Percentiles rank a stretch among this genome's conserved stretches.
phyloP scores from a whole-genome alignment of 1,140 invertebrate genomes.

The Acromyrmex charruanus region DNA sequence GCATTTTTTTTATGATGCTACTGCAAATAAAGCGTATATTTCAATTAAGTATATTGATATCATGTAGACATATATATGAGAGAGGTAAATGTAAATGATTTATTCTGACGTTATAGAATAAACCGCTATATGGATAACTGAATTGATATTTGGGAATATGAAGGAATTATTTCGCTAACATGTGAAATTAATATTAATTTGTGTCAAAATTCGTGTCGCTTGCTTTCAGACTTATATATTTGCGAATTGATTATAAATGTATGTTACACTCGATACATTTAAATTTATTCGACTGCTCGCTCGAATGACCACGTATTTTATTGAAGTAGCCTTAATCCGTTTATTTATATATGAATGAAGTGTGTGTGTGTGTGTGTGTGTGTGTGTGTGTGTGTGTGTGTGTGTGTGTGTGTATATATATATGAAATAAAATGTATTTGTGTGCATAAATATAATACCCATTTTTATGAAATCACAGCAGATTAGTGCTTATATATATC shows the following conservation, averaged over 20 bases:
- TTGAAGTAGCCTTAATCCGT: neutral
- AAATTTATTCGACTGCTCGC: neutral
- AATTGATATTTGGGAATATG: neutral
- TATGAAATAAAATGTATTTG: neutral
- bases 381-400: too few relatives aligned
- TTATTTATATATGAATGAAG: neutral
- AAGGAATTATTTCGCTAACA: neutral
- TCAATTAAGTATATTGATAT: constrained; percentile 15
- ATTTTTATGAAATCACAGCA: neutral
- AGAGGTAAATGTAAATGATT: neutral
- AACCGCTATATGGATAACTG: neutral
- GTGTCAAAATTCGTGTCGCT: neutral
- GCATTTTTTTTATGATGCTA: neutral
- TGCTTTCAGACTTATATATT: neutral
- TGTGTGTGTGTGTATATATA: too few relatives aligned
- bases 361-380: neutral
- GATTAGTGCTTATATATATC: neutral
- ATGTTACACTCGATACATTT: neutral
- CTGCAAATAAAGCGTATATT: neutral
- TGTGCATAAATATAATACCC: neutral
- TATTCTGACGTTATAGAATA: neutral
- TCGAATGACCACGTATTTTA: neutral
- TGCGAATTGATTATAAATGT: constrained; percentile 14
- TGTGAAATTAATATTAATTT: constrained; percentile 19
- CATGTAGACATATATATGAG: too few relatives aligned